Base-by-base conservation (phyloP, 2,888 invertebrate species). In the Carpatolechia fugitivella region DNA sequence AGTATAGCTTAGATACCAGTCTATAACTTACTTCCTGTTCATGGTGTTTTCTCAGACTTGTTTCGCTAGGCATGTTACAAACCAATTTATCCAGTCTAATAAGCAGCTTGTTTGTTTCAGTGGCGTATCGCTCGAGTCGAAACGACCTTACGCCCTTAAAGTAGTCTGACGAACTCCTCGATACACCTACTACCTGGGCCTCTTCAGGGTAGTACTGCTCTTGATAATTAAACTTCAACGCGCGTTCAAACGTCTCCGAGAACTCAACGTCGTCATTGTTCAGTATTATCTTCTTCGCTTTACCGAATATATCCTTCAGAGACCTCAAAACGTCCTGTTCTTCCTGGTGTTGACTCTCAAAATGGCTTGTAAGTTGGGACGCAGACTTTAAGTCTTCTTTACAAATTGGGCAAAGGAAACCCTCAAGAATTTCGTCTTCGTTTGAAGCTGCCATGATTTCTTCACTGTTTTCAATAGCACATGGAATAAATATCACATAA, bases 381-480 rank as follows among this genome's bases (percentile, higher is more conserved):
- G 97, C 94, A 11, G 97, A 95, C 74, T 96, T 95, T 47, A 97
- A 91, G 80, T 99, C 98, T 36, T 94, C 94, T 86, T 97, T 95
- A 74, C 99, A 99, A 69, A 98, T 96, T 0, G 99, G 98, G 80
- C 99, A 99, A 8, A 99, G 90, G 76, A 99, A 98, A 4, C 99
- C 99, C 83, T 99, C 98, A 58, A 96, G 90, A 65, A 97, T 95
- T 69, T 93, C 92, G 38, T 91, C 92, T 51, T 88, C 90, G 60
- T 89, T 84, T 57, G 83, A 73, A 55, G 81, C 63, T 58, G 90
- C 90, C 90, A 90, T 90, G 44, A 61, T 76, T 62, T 49, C 30
- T 36, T 14, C 11, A 14, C 16, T 50, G 54, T 13, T 24, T n/a
- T n/a, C n/a, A n/a, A n/a, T n/a, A n/a, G n/a, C n/a, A n/a, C n/a